Conservation (phyloP, 1,140 invertebrate genomes). For the Drosophila pectinifera region DNA sequence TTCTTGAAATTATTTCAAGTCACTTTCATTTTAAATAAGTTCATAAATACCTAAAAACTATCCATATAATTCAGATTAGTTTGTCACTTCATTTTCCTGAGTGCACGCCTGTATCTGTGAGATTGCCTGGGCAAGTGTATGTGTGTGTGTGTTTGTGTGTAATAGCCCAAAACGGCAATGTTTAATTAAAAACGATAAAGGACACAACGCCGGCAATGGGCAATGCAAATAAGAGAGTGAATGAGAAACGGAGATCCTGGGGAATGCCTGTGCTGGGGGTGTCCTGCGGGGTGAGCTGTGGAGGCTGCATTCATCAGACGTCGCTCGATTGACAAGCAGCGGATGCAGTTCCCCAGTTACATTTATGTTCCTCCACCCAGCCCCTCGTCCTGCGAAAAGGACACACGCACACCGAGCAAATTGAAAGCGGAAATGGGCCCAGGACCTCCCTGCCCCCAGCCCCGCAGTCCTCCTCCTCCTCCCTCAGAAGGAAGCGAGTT, state of each 20-base stretch:
- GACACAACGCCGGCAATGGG: slow-evolving; percentile 49
- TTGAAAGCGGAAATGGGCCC: slow-evolving; percentile 51
- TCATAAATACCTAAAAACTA: no score
- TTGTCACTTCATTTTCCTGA: background rate
- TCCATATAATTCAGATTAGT: no score
- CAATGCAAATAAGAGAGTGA: slow-evolving; percentile 60
- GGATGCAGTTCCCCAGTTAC: slow-evolving; percentile 50
- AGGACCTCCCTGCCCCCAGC: background rate
- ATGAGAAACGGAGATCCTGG: background rate
- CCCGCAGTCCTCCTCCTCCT: background rate
- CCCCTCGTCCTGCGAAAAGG: slow-evolving; percentile 2
- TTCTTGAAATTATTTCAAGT: no score
- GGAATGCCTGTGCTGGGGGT: background rate
- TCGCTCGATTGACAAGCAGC: slow-evolving; percentile 39
- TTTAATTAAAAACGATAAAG: slow-evolving; percentile 78
- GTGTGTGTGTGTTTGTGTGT: slow-evolving; percentile 30
- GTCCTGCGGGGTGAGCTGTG: no score
- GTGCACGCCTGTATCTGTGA: slow-evolving; percentile 10
- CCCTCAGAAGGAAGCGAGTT: slow-evolving; percentile 19
- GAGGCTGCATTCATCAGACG: slow-evolving; percentile 37
- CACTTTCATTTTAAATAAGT: no score
- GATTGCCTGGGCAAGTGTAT: slow-evolving; percentile 6
- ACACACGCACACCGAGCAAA: slow-evolving; percentile 39
- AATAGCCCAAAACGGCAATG: slow-evolving; percentile 72
- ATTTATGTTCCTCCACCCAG: slow-evolving; percentile 25